Base-by-base conservation (phyloP, 2,888 invertebrate genomes). In the Iselma pallidipennis region DNA sequence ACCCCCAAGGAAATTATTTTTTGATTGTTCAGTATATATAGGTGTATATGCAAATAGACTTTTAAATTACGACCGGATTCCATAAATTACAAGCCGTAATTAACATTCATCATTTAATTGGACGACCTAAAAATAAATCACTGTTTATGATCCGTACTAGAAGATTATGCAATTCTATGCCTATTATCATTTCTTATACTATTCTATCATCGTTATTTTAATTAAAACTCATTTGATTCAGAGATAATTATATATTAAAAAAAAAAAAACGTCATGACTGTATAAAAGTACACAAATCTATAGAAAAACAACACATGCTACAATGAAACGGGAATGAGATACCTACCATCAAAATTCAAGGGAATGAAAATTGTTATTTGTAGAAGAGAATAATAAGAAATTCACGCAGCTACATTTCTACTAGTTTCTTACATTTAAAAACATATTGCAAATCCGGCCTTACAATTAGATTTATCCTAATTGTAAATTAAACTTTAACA, bases 391-490 rank as follows among this genome's bases (percentile, higher is more conserved):
- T 45, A 57, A 16, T 37, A 48, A 59, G 16, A 59, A 55, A 57
- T 12, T 49, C 63, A 63, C 63, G 53, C 63, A 50, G 57, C 55
- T 54, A 62, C 42, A n/a, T n/a, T n/a, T n/a, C n/a, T 10, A 58
- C 53, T 31, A 55, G 54, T 33, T 7, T 55, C 25, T 54, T 50
- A 61, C 3, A 19, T 1, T 42, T n/a, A n/a, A 60, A 29, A 62
- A 59, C 71, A 64, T 72, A 78, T 78, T 78, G 78, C 78, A 78
- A 75, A 63, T 68, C 66, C 72, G 76, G 76, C 77, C 78, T 65
- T 55, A 55, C 55, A 49, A 23, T 53, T 52, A 55, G 16, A 25
- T 42, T 29, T 45, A 55, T 31, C 33, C 23, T 10, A 58, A n/a
- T 10, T 21, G 10, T 19, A 42, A 4, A 42, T 21, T 42, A 21